Evolutionary conservation across 2,888 invertebrate species (phyloP), one percentile per base, ranked within the genome.

Genomic region (Mesoligia furuncula): DNA sequence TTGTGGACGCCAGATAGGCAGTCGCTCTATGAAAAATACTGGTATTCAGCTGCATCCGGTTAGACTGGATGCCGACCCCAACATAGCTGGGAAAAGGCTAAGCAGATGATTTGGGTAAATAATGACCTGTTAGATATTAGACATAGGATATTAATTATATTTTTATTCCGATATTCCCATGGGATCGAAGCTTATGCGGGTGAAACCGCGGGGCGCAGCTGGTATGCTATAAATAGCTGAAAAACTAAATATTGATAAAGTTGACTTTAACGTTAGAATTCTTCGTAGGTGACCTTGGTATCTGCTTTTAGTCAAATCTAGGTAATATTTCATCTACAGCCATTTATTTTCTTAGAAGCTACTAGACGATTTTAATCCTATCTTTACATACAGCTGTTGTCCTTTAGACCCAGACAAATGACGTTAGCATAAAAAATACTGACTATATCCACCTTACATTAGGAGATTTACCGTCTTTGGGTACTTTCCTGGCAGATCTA

Each of bases 401-500:
- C 15, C n/a, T 54, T 67, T 36, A 24, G 54, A 66, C 36, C 42
- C 45, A 57, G 9, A 68, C 27, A 48, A 27, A 57, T 76, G 54
- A 54, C 54, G 45, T 45, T 9, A 27, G 79, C 36, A 68, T n/a
- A 15, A 62, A 80, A 72, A 39, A 42, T 6, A 45, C 11, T 24
- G 36, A 74, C 42, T 42, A 45, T 17, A 45, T 17, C 48, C n/a
- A 24, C 57, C 27, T 69, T 57, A 73, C 42, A 65, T 45, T 70
- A 48, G 2, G 70, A 61, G 51, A 64, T 67, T 27, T 42, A 62
- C 48, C 27, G 13, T 24, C 54, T 54, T 71, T 71, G 57, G 0
- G n/a, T 59, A 54, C 20, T 70, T 80, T 75, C 59, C 61, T 48
- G 7, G 24, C 79, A 85, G 65, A 79, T 54, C 31, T 71, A 80